Percentiles rank a stretch among this genome's conserved stretches.
Evolutionary conservation across 2,888 invertebrate species (phyloP).

Genomic region (Himalopsyche japonica): DNA sequence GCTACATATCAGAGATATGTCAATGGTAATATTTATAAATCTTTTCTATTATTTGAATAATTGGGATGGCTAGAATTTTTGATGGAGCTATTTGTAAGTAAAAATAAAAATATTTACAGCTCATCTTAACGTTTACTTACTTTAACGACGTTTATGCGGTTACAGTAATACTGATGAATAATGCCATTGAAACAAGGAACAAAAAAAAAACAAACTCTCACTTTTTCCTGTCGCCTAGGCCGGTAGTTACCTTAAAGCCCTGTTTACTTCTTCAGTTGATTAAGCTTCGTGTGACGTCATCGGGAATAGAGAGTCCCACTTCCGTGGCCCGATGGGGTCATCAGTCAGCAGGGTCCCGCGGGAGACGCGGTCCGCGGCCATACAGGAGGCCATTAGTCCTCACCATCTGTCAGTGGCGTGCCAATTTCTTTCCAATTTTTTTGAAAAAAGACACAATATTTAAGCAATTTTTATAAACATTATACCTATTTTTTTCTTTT

Average conservation of each 20-base stretch:
- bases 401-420: neutral
- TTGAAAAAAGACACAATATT: no score
- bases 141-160: no score
- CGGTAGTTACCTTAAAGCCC: neutral
- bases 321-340: constrained; percentile 20
- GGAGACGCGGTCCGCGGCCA: constrained; percentile 29
- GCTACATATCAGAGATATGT: no score
- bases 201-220: neutral
- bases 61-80: no score
- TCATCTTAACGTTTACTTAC: no score
- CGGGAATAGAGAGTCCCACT: constrained; percentile 9
- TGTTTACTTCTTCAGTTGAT: constrained; percentile 16
- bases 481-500: no score
- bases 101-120: no score
- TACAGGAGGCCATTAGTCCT: constrained; percentile 33
- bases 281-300: constrained; percentile 31
- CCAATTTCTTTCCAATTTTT: neutral
- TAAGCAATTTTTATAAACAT: no score
- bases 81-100: no score
- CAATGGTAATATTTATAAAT: no score
- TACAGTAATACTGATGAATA: no score
- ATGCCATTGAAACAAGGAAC: neutral
- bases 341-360: constrained; percentile 36
- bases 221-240: neutral
- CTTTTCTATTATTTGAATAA: no score